These are phyloP conservation scores for Leptopilina syphax DNA, from an alignment of 2,888 invertebrate genomes.

Conservation along the genomic window DNA sequence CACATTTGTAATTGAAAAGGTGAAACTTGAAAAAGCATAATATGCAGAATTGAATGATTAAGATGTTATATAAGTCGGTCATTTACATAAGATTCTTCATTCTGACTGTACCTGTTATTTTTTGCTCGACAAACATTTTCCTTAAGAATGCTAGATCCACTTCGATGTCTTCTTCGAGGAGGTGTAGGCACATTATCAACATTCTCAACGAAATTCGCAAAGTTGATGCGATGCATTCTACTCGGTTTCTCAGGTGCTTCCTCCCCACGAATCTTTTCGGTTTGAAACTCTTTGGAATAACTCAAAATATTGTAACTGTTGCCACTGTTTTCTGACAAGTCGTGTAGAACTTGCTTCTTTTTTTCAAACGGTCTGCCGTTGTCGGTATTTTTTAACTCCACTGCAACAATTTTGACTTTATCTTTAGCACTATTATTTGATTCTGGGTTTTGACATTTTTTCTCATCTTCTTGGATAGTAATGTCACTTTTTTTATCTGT, in stretches of 20 bases:
- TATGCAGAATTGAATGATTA: no score
- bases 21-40: no score
- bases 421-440: background rate
- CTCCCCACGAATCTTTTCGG: slow-evolving; percentile 45
- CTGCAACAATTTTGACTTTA: slow-evolving; percentile 33
- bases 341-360: background rate
- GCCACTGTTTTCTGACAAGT: background rate
- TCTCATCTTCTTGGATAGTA: background rate
- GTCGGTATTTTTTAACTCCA: slow-evolving; percentile 14
- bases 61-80: slow-evolving; percentile 48
- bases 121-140: slow-evolving; percentile 17
- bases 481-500: background rate
- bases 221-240: slow-evolving; percentile 61
- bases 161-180: slow-evolving; percentile 64
- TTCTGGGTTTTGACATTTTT: background rate
- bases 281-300: slow-evolving; percentile 15
- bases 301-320: slow-evolving; percentile 4
- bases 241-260: slow-evolving; percentile 69
- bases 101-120: background rate
- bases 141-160: slow-evolving; percentile 48
- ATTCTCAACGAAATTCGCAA: slow-evolving; percentile 57
- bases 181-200: slow-evolving; percentile 67
- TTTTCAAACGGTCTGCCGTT: background rate
- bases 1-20: no score
- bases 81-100: slow-evolving; percentile 43